Percentiles rank a stretch among this genome's conserved stretches.
Evolutionary conservation across 2,888 invertebrate species (phyloP).

Genomic region (Sinodicranocentrus sp.): DNA sequence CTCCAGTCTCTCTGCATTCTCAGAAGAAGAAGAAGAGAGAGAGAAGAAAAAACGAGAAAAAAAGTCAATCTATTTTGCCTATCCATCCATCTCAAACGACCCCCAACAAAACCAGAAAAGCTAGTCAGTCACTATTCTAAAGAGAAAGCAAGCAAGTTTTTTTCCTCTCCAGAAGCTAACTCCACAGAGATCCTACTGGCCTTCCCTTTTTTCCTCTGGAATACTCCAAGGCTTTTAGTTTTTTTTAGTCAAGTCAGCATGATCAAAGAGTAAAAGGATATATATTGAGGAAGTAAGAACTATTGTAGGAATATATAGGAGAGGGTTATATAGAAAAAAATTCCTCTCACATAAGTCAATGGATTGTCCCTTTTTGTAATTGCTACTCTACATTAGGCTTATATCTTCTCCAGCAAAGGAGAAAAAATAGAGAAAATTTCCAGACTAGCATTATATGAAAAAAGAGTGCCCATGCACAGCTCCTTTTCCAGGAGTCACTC

Average conservation of each 20-base stretch:
- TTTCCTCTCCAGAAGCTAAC: no score
- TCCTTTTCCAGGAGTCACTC: background rate
- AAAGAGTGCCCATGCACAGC: no score
- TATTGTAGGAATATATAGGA: no score
- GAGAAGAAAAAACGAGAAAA: background rate
- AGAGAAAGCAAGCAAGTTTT: no score
- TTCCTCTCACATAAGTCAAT: constrained; percentile 17
- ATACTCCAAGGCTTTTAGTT: background rate
- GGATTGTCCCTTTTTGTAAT: constrained; percentile 22
- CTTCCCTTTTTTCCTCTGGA: constrained; percentile 20
- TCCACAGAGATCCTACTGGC: no score
- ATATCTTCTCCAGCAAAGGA: no score
- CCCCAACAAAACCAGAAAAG: constrained; percentile 32
- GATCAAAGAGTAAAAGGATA: constrained; percentile 19
- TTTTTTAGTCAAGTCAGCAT: constrained; percentile 59
- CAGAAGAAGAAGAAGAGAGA: constrained; percentile 24
- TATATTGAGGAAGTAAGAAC: no score
- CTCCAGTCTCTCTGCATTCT: no score
- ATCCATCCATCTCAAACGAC: constrained; percentile 63
- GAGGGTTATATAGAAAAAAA: no score
- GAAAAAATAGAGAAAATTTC: no score
- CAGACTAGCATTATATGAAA: no score
- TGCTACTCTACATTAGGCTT: background rate
- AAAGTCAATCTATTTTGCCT: constrained; percentile 61
- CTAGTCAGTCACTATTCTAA: constrained; percentile 10